Conservation (phyloP, 2,113 vertebrate genomes). For the Pimephales promelas region DNA sequence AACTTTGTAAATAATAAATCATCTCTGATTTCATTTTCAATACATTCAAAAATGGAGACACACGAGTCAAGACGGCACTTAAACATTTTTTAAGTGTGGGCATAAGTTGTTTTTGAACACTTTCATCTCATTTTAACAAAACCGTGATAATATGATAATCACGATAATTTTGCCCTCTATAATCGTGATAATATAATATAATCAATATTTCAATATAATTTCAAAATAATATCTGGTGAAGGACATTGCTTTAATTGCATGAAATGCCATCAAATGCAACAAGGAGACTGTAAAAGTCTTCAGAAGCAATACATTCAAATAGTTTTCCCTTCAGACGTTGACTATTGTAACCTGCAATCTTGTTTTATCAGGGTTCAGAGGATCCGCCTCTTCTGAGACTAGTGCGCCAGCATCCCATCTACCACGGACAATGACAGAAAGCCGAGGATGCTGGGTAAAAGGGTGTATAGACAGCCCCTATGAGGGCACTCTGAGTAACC, state of each 20-base stretch:
- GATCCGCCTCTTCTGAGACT: conserved; percentile 19
- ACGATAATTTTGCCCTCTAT: too few species aligned
- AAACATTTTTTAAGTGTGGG: too few species aligned
- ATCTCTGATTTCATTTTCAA: too few species aligned
- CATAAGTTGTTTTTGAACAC: too few species aligned
- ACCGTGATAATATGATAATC: too few species aligned
- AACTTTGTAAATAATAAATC: too few species aligned
- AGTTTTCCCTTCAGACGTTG: background rate
- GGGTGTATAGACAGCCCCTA: conserved; percentile 44
- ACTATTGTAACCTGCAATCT: background rate
- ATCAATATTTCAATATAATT: background rate
- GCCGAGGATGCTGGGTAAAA: conserved; percentile 34
- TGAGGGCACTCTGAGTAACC: conserved; percentile 38
- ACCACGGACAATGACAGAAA: conserved; percentile 27
- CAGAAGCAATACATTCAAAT: background rate
- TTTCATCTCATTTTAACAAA: too few species aligned
- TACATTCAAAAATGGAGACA: too few species aligned
- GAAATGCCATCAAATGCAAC: background rate
- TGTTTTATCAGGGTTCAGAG: background rate
- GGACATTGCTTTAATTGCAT: background rate
- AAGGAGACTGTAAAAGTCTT: conserved; percentile 1
- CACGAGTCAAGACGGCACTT: too few species aligned
- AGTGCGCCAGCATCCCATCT: background rate
- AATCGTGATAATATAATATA: too few species aligned
- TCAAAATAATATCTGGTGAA: background rate